Base-by-base conservation (phyloP, 1,140 invertebrate species). In the Platorchestia sp. region DNA sequence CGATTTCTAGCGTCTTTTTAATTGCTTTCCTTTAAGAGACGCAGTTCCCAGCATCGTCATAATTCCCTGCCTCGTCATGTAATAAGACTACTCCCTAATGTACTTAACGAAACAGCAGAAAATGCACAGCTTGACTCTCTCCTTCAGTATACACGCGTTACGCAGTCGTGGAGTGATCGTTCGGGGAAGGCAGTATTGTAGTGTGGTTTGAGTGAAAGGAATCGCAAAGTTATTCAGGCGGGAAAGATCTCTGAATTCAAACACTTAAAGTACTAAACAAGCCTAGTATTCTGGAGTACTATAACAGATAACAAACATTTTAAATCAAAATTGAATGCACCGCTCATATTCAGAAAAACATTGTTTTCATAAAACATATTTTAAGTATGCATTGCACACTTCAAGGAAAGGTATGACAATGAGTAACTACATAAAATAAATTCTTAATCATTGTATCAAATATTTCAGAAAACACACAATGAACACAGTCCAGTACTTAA, bases 1-100 rank as follows among this genome's bases (percentile, higher is more conserved):
- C n/a, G 87, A 89, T 89, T 89, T 89, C 87, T 89, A 5, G 87
- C 36, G 41, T 89, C 43, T 41, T 89, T 89, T 42, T 89, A 89
- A 89, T 89, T 89, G 87, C 59, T 75, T 89, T 89, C 87, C 27
- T 89, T 89, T 14, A 14, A 89, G 87, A 89, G 27, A 89, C 59
- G 36, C 59, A 75, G 59, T 75, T 75, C 27, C 59, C 59, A 75
- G 59, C 59, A 36, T 75, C 27, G 14, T 75, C 59, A 75, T 42
- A 44, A 89, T 27, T 89, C 87, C 41, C 87, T 89, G 87, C 87
- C 36, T 42, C 14, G 87, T 89, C 87, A 89, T 89, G 87, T 89
- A 42, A 89, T 89, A 89, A 89, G 87, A 42, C 87, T 42, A 42
- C 87, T 41, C 14, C 41, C 42, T 5, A 27, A 89, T 89, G 87